Base-by-base conservation (phyloP, 2,797 vertebrate species). In the Phaenicophaeus curvirostris region DNA sequence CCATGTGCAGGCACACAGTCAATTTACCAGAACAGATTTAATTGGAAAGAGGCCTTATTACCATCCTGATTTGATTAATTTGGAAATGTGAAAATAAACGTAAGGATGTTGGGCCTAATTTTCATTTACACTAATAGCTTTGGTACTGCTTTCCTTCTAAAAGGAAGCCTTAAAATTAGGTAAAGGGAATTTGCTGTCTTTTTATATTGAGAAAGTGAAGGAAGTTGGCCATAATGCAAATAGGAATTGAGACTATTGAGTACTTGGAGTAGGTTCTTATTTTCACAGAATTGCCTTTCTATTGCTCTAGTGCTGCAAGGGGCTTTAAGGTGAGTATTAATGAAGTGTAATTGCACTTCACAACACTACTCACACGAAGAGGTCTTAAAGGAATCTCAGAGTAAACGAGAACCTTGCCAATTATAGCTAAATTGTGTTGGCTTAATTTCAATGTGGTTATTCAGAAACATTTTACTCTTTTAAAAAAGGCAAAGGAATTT, bases 381-480 rank as follows among this genome's bases (percentile, higher is more conserved):
- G 23, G 3, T 83, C 78, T 94, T 92, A 89, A 83, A 89, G 35
- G 15, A 95, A 67, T 62, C 46, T 50, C 87, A 66, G 19, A 42
- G 58, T 53, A 94, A 94, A 89, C 78, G 54, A 83, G 55, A 85
- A 75, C 61, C 58, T 83, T 77, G 75, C n/a, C 23, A 78, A 42
- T 53, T 76, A 57, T 16, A 91, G 16, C 20, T 84, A 53, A 85
- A 79, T 12, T 41, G 6, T 83, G 57, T 77, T 85, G 58, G 54
- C 28, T 87, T 89, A 75, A 59, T 77, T 87, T 28, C 39, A 89
- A 79, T 65, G 24, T 85, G 10, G 24, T 74, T 91, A 48, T 41
- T 84, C 65, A 80, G 75, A 92, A 92, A 68, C 25, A 82, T 37
- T 90, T 89, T n/a, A 91, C 44, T 77, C 8, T 87, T 80, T 66